A percentile compares a stretch with the other conserved stretches of the same genome.
Evolutionary conservation across 2,797 vertebrate species (phyloP).

Genomic region (Silurus aristotelis): DNA sequence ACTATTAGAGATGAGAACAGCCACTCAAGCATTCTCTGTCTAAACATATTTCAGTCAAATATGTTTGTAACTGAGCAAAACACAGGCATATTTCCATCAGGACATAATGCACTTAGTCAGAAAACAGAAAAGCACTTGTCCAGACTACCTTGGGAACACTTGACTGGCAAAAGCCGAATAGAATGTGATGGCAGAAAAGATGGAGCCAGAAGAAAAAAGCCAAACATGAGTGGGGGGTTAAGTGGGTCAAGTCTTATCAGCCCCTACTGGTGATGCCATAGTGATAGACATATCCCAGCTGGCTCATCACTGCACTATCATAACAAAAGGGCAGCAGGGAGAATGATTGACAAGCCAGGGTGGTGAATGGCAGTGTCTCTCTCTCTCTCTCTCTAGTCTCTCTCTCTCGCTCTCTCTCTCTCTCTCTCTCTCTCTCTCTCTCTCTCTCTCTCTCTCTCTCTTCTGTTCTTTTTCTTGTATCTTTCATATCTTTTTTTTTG

Average conservation of each 20-base stretch:
- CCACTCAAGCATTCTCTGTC: background rate
- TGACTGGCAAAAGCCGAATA: background rate
- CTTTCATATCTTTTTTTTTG: slow-evolving; percentile 16
- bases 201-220: background rate
- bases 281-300: slow-evolving; percentile 31
- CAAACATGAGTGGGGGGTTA: slow-evolving; percentile 36
- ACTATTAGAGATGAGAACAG: background rate
- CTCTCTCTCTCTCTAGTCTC: background rate
- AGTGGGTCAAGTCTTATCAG: slow-evolving; percentile 47
- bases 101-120: background rate
- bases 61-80: background rate
- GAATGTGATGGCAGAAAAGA: background rate
- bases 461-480: background rate
- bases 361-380: slow-evolving; percentile 44
- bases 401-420: background rate
- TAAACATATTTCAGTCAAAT: background rate
- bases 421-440: background rate
- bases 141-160: background rate
- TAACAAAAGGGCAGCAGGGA: slow-evolving; percentile 57
- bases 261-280: slow-evolving; percentile 43
- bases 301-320: slow-evolving; percentile 18
- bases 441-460: background rate
- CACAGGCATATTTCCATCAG: background rate
- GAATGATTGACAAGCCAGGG: slow-evolving; percentile 50
- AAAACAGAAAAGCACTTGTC: background rate